These are phyloP conservation scores for Stegophylla sp. DNA, from an alignment of 2,888 invertebrate species.

Conservation along the genomic window DNA sequence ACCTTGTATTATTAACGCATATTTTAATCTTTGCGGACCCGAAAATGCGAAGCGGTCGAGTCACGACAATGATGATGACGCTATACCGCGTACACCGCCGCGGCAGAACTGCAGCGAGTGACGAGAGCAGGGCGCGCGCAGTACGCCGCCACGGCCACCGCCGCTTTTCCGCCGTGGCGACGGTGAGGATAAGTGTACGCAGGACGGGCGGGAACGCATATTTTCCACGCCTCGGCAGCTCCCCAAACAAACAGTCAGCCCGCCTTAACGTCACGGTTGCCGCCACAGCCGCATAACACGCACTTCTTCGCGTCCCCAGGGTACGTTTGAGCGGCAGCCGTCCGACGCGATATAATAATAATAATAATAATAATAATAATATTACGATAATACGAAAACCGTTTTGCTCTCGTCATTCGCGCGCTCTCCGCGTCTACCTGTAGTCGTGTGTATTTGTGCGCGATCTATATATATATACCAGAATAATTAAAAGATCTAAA, in stretches of 20 bases:
- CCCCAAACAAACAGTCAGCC: slow-evolving; percentile 58
- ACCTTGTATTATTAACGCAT: neutral
- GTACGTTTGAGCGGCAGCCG: slow-evolving; percentile 29
- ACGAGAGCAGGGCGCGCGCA: no score
- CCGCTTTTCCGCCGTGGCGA: slow-evolving; percentile 17
- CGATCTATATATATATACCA: no score
- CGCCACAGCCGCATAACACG: neutral
- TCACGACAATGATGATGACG: neutral
- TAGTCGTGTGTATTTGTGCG: no score
- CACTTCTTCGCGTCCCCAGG: slow-evolving; percentile 17
- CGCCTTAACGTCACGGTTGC: slow-evolving; percentile 55
- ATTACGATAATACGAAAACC: no score
- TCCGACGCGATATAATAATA: neutral
- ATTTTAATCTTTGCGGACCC: no score
- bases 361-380: no score
- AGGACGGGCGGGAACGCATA: slow-evolving; percentile 51
- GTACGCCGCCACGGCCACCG: neutral
- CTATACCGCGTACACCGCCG: neutral
- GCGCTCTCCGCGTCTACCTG: no score
- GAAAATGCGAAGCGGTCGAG: neutral
- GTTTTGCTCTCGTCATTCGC: no score
- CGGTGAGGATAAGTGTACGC: slow-evolving; percentile 22
- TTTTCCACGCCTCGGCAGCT: slow-evolving; percentile 58
- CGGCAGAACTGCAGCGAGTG: neutral
- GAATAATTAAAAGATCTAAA: no score